Conservation (phyloP, 2,888 invertebrate genomes). For the Phengaris arion region DNA sequence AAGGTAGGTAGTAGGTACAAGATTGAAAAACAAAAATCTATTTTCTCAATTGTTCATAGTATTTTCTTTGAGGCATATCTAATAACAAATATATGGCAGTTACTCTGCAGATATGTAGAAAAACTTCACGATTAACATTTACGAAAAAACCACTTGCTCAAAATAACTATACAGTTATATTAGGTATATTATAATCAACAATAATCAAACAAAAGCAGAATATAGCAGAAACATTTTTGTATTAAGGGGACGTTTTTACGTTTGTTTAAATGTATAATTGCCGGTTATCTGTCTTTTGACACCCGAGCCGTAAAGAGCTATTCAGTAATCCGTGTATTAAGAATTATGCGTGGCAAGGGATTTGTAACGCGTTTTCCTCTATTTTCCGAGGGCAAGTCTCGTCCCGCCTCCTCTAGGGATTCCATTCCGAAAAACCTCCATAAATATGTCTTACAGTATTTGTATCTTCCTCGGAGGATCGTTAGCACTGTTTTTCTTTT, state of each 20-base stretch:
- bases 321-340: conserved; percentile 69
- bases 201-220: background rate
- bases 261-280: conserved; percentile 51
- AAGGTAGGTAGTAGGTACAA: too few species aligned
- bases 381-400: conserved; percentile 52
- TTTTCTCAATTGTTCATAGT: too few species aligned
- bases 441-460: conserved; percentile 79
- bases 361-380: conserved; percentile 72
- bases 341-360: conserved; percentile 74
- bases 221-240: background rate
- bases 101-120: too few species aligned
- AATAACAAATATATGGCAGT: too few species aligned
- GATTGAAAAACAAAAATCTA: too few species aligned
- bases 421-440: conserved; percentile 58
- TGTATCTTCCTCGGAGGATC: conserved; percentile 77
- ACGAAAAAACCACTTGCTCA: background rate
- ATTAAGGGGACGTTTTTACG: background rate
- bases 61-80: too few species aligned
- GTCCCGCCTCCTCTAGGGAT: conserved; percentile 23
- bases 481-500: conserved; percentile 68
- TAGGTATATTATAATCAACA: too few species aligned
- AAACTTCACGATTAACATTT: background rate
- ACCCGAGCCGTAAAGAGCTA: conserved; percentile 70
- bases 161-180: background rate
- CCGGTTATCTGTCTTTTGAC: conserved; percentile 74